Evolutionary conservation across 2,888 invertebrate genomes (phyloP), one percentile per base, ranked within the genome.

Genomic region (Volucella inflata): DNA sequence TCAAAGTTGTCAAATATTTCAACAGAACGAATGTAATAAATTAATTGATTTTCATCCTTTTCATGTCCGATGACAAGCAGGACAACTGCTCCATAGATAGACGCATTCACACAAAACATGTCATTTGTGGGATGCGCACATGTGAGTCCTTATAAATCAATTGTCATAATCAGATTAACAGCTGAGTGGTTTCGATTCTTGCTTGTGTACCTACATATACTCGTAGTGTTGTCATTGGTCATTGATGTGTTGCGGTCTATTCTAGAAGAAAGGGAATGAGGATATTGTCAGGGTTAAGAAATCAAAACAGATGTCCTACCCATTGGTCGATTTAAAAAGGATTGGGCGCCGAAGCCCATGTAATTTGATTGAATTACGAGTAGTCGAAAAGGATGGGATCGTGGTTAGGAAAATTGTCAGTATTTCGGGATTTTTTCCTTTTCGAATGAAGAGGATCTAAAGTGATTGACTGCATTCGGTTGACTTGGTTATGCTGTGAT

Each of bases 111-210:
- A 71, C 53, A 44, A 36, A 76, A 59, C 70, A 84, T 79, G 53
- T 44, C 53, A 11, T 44, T 48, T 76, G 60, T 48, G 53, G 75
- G 57, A 65, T 65, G 60, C 42, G 60, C 38, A 59, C 68, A 70
- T 78, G 85, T 72, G 85, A 85, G 77, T 80, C 85, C 80, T 68
- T 76, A 72, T 80, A 80, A 85, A 85, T 80, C 85, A 85, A 85
- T 85, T 76, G 80, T 77, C 71, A 85, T 85, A 85, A 85, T 85
- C 85, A 81, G 81, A 80, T 85, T 81, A 85, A 81, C 85, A 85
- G 77, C 57, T 72, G 85, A 81, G 64, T 81, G 81, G 75, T 79
- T 84, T 79, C 65, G 62, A 51, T 68, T 53, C 75, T 68, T 42
- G 53, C 60, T 76, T 64, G 14, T 57, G 50, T 12, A 12, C n/a